Evolutionary conservation across 2,797 vertebrate genomes (phyloP).

Genomic region (Halcyon leucocephala): DNA sequence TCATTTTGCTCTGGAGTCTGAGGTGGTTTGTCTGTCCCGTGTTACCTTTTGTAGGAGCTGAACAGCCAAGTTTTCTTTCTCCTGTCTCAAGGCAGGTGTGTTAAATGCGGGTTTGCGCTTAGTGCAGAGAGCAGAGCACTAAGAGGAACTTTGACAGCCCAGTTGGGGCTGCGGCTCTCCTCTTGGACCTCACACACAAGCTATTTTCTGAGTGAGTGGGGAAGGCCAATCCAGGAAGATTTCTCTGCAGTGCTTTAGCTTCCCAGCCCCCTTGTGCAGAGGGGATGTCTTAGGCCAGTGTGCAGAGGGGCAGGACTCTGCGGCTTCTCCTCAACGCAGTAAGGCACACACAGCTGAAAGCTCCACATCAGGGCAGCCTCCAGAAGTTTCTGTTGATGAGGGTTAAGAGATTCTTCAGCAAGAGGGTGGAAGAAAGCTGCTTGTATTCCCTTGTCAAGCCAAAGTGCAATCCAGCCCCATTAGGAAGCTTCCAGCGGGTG

Average conservation of each 20-base stretch:
- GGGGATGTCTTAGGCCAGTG: background rate
- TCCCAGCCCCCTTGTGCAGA: background rate
- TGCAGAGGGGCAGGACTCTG: background rate
- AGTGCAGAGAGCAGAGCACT: background rate
- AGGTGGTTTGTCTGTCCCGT: background rate
- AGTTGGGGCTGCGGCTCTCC: background rate
- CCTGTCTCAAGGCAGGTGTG: background rate
- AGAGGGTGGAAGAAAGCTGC: conserved; percentile 8
- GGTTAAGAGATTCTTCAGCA: conserved; percentile 16
- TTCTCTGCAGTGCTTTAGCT: background rate
- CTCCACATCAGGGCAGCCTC: background rate
- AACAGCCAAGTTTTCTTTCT: background rate
- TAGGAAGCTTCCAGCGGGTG: background rate
- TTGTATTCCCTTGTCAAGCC: background rate
- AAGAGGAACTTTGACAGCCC: background rate
- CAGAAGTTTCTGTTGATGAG: background rate
- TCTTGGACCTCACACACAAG: background rate
- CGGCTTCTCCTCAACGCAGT: background rate
- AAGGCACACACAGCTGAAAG: background rate
- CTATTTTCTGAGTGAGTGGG: background rate
- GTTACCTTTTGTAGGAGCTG: background rate
- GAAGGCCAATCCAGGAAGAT: background rate
- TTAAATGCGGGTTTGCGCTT: background rate
- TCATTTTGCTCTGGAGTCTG: background rate
- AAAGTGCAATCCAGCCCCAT: background rate